phyloP scores from a whole-genome alignment of 2,888 invertebrate genomes.

The Urechis unicinctus region DNA sequence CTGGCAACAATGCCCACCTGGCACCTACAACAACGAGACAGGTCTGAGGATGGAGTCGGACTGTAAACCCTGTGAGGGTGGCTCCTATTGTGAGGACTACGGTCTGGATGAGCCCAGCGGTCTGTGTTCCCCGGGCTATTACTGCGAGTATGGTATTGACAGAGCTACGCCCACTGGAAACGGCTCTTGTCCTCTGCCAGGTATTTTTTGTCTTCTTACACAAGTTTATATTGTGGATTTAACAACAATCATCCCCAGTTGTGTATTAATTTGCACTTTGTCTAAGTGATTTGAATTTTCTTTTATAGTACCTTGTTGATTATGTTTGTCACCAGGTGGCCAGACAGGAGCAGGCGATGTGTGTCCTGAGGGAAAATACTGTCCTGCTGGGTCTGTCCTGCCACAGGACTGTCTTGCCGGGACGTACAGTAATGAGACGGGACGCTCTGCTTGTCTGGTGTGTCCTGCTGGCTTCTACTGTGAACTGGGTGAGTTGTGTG shows the following conservation, averaged over 20 bases:
- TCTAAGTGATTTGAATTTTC: too few relatives aligned
- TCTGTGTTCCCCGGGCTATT: slow-evolving; percentile 37
- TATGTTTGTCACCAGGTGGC: slow-evolving; percentile 32
- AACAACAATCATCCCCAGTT: background rate
- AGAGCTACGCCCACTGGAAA: slow-evolving; percentile 30
- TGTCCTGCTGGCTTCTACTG: slow-evolving; percentile 46
- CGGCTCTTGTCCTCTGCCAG: slow-evolving; percentile 23
- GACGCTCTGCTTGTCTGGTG: slow-evolving; percentile 27
- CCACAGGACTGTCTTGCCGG: slow-evolving; percentile 38
- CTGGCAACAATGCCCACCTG: slow-evolving; percentile 38
- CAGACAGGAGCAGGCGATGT: slow-evolving; percentile 44
- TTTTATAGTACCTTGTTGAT: too few relatives aligned
- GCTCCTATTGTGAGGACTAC: slow-evolving; percentile 34
- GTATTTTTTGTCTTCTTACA: slow-evolving; percentile 8
- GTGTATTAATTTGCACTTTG: too few relatives aligned
- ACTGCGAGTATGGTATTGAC: slow-evolving; percentile 43
- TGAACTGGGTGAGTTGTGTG: slow-evolving; percentile 25
- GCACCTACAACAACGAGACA: slow-evolving; percentile 44
- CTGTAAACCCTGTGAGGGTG: slow-evolving; percentile 40
- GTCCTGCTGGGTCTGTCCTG: slow-evolving; percentile 36
- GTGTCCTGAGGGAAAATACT: slow-evolving; percentile 38
- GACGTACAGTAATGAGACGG: slow-evolving; percentile 32
- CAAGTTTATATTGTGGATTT: too few relatives aligned
- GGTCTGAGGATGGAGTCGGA: slow-evolving; percentile 23
- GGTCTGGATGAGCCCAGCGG: slow-evolving; percentile 26